phyloP scores from a whole-genome alignment of 2,888 invertebrate species.

The Hemicrepidius hirtus region DNA sequence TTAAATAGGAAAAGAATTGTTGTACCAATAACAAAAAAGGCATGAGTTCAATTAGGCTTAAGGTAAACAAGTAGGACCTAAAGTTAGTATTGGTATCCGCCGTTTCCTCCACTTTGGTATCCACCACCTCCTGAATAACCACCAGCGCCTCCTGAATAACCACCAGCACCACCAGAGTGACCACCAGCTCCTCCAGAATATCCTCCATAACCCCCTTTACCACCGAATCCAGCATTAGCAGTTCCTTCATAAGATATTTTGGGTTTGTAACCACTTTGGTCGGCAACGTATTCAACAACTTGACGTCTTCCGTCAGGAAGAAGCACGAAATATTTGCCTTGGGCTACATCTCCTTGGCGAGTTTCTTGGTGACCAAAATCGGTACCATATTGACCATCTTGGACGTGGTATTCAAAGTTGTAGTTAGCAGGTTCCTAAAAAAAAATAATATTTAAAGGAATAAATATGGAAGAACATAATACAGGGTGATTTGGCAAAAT shows the following conservation, averaged over 20 bases:
- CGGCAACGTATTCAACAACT: constrained; percentile 80
- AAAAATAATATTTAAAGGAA: no score
- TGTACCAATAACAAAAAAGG: constrained; percentile 9
- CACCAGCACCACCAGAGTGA: no score
- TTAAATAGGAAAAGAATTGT: no score
- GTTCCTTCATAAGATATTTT: constrained; percentile 77
- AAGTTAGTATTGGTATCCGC: constrained; percentile 64
- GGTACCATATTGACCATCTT: constrained; percentile 78
- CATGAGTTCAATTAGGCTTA: constrained; percentile 4
- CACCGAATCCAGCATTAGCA: constrained; percentile 57
- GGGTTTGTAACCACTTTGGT: constrained; percentile 79
- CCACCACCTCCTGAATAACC: constrained; percentile 61
- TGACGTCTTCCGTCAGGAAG: constrained; percentile 81
- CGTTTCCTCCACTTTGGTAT: constrained; percentile 65
- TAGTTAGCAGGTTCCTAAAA: constrained; percentile 74
- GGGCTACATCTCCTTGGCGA: constrained; percentile 80
- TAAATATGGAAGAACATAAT: no score
- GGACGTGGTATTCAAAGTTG: constrained; percentile 81
- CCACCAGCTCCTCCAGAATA: no score
- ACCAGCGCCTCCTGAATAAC: constrained; percentile 50
- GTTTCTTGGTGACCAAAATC: constrained; percentile 82
- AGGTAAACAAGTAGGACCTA: not conserved
- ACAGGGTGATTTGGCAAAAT: no score
- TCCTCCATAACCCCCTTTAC: constrained; percentile 50
- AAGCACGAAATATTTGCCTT: constrained; percentile 80